Base-by-base conservation (phyloP, 64 coral and sea anemone genomes). In the Stylophora pistillata region DNA sequence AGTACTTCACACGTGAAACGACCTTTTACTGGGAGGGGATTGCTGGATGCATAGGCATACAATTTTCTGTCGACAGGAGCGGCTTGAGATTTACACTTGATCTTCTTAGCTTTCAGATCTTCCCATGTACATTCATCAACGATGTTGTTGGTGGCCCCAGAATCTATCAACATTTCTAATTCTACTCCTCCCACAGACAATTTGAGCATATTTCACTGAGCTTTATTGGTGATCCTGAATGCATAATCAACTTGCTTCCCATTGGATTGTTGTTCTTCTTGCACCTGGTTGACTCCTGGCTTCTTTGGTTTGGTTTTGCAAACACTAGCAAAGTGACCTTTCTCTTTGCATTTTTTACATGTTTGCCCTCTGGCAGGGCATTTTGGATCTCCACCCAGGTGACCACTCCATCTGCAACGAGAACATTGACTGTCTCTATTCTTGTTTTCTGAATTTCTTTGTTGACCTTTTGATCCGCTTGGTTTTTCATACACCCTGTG, bases 21-120 rank as follows among this genome's bases (percentile, higher is more conserved):
- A 58, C 56, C 56, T 58, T 58, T 58, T 58, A 58, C 56, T 58
- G 71, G 14, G 47, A 79, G 53, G 26, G 90, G 90, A 57, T 83
- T 77, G 55, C 2, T 47, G 68, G 71, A 65, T 63, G 33, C 90
- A 66, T 86, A 86, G 29, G 87, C 55, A 58, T 77, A 89, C 14
- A 88, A 37, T 23, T 55, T 72, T 11, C 68, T 53, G 13, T 88
- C 60, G 23, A 56, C 56, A 14, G 47, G 53, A 41, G 69, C 72
- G 20, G 68, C 86, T 76, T 74, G 47, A 13, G 66, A 74, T 76
- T 75, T 61, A 75, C 86, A 88, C 18, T 61, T 3, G 4, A 61
- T 61, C 18, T 61, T 61, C 58, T 61, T 61, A 2, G 18, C 58
- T 61, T 61, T 61, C 1, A 61, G 14, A 61, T 61, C 2, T 61